A percentile compares a stretch with the other conserved stretches of the same genome.
These are phyloP conservation scores for Brachyalestes nurse DNA, from an alignment of 2,797 vertebrate genomes.

Conservation along the genomic window DNA sequence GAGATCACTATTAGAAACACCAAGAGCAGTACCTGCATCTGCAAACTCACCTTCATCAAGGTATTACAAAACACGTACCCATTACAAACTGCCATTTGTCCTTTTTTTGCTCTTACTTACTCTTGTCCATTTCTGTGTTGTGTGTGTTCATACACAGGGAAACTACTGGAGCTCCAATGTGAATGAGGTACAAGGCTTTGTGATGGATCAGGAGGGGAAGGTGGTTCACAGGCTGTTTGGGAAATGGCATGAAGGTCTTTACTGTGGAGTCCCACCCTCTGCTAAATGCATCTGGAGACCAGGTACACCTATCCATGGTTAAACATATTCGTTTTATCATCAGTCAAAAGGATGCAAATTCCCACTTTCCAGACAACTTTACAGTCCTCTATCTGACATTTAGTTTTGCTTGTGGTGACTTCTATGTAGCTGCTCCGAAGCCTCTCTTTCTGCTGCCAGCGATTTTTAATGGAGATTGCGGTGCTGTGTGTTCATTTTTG, in stretches of 20 bases:
- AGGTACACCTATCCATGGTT: constrained; percentile 74
- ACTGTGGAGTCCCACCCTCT: constrained; percentile 93
- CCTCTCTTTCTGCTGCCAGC: too few relatives aligned
- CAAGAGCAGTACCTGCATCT: constrained; percentile 92
- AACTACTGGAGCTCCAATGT: constrained; percentile 98
- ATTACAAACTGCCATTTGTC: neutral
- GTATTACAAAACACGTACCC: constrained; percentile 66
- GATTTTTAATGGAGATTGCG: too few relatives aligned
- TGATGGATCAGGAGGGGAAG: constrained; percentile 97
- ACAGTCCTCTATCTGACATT: neutral
- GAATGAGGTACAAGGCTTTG: constrained; percentile 95
- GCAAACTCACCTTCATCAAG: constrained; percentile 98
- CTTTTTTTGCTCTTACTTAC: neutral
- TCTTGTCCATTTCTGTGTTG: neutral
- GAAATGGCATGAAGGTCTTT: constrained; percentile 98
- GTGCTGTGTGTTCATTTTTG: too few relatives aligned
- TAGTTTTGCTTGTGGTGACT: too few relatives aligned
- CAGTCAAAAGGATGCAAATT: neutral
- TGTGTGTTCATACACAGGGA: constrained; percentile 74
- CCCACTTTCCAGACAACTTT: neutral
- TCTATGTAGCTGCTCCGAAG: too few relatives aligned
- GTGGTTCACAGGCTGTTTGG: constrained; percentile 95
- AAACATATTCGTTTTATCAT: neutral
- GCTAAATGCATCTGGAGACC: constrained; percentile 98
- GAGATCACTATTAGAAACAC: constrained; percentile 96